Percentiles rank a stretch among this genome's conserved stretches.
Conservation (phyloP, 64 coral and sea anemone genomes). For the Actinia equina region DNA sequence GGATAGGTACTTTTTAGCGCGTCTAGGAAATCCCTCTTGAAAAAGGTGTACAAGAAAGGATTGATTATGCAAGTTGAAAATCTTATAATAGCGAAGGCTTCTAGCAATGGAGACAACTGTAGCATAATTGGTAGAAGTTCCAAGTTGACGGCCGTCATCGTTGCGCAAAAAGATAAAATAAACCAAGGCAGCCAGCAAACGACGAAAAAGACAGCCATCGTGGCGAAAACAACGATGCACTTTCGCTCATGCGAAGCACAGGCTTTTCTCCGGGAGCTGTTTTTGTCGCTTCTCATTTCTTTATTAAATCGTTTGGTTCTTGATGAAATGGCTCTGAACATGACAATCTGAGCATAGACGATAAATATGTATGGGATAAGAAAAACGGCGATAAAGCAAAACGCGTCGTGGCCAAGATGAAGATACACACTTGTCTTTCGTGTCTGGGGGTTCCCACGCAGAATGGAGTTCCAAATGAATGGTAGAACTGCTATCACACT, state of each 20-base stretch:
- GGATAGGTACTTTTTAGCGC: not conserved
- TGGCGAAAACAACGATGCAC: conserved; percentile 39
- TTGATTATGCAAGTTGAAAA: conserved; percentile 47
- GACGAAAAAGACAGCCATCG: conserved; percentile 35
- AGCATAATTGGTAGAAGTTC: not conserved
- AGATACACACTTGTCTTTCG: not conserved
- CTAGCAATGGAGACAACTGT: not conserved
- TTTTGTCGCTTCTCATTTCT: not conserved
- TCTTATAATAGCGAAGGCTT: conserved; percentile 18
- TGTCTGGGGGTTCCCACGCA: not conserved
- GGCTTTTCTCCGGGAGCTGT: not conserved
- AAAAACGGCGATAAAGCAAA: conserved; percentile 47
- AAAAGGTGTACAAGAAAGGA: conserved; percentile 53
- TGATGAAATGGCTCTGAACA: conserved; percentile 18
- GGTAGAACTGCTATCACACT: not conserved
- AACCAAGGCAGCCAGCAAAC: conserved; percentile 66
- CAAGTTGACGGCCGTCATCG: not conserved
- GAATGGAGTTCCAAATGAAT: not conserved
- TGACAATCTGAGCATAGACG: conserved; percentile 14
- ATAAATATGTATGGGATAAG: conserved; percentile 58
- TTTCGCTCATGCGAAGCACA: conserved; percentile 18
- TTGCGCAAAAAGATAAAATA: not conserved
- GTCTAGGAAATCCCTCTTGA: conserved; percentile 44
- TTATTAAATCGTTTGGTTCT: not conserved
- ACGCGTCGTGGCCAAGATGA: not conserved